Conservation (phyloP, 2,797 vertebrate genomes). For the Gephyroberyx darwinii region DNA sequence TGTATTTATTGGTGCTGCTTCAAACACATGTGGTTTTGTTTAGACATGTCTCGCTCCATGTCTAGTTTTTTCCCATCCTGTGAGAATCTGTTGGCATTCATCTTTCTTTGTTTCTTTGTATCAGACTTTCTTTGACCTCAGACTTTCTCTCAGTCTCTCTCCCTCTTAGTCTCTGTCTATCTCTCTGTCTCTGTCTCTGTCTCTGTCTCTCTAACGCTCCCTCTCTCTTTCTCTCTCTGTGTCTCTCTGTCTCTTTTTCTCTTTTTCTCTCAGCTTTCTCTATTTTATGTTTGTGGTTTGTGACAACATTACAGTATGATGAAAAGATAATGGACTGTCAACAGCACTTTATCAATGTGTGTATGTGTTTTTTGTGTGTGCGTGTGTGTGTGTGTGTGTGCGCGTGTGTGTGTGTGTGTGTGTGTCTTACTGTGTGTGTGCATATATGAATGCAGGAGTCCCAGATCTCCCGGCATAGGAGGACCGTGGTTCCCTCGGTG, state of each 20-base stretch:
- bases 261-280: not conserved
- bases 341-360: not conserved
- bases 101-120: conserved; percentile 14
- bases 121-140: conserved; percentile 6
- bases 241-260: not conserved
- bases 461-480: conserved; percentile 86
- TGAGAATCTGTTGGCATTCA: conserved; percentile 27
- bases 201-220: not conserved
- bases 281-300: not conserved
- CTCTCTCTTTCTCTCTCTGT: not conserved
- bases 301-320: not conserved
- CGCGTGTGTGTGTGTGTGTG: not conserved
- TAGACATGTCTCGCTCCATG: conserved; percentile 18
- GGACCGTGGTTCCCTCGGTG: conserved; percentile 89
- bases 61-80: not conserved
- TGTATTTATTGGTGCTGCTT: conserved; percentile 33
- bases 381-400: conserved; percentile 12
- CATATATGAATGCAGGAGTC: conserved; percentile 81
- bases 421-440: conserved; percentile 17
- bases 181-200: conserved; percentile 15
- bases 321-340: conserved; percentile 7
- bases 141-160: conserved; percentile 9
- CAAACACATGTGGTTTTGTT: conserved; percentile 64
- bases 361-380: not conserved
- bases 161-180: not conserved